phyloP scores from a whole-genome alignment of 2,113 vertebrate genomes.

The Cavia porcellus region DNA sequence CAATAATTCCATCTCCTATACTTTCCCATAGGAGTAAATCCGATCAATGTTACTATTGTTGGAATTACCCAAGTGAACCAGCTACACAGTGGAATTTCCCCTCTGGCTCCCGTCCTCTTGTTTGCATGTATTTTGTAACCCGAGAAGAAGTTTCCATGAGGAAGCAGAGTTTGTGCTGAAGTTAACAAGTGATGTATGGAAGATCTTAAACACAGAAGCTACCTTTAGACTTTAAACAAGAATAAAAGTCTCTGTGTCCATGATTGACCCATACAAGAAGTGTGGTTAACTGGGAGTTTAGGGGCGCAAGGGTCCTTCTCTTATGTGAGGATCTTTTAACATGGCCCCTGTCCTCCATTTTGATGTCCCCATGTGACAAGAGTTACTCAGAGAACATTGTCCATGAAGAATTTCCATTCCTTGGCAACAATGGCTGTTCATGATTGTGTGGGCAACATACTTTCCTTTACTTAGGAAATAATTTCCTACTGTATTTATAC shows the following conservation, averaged over 20 bases:
- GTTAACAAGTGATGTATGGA: constrained; percentile 74
- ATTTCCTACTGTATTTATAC: constrained; percentile 71
- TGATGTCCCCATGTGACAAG: constrained; percentile 70
- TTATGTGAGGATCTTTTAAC: constrained; percentile 69
- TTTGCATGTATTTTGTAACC: constrained; percentile 80
- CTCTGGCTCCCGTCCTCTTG: constrained; percentile 43
- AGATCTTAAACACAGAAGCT: constrained; percentile 75
- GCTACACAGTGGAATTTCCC: constrained; percentile 70
- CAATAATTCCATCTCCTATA: constrained; percentile 73
- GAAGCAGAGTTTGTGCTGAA: constrained; percentile 75
- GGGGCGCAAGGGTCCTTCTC: background rate
- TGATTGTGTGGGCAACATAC: constrained; percentile 71
- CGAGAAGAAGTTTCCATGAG: constrained; percentile 80
- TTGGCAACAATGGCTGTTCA: constrained; percentile 81
- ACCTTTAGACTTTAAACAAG: constrained; percentile 72
- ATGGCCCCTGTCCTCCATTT: constrained; percentile 80
- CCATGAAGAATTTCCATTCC: constrained; percentile 56
- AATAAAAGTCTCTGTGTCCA: constrained; percentile 66
- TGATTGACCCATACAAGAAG: background rate
- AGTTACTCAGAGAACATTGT: constrained; percentile 69
- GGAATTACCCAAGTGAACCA: constrained; percentile 69
- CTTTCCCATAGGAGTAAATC: constrained; percentile 75
- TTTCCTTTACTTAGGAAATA: constrained; percentile 79
- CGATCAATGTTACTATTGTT: constrained; percentile 82
- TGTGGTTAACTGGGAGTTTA: background rate